Evolutionary conservation across 2,888 invertebrate species (phyloP), one percentile per base, ranked within the genome.

Genomic region (Harpagoxenus sublaevis): DNA sequence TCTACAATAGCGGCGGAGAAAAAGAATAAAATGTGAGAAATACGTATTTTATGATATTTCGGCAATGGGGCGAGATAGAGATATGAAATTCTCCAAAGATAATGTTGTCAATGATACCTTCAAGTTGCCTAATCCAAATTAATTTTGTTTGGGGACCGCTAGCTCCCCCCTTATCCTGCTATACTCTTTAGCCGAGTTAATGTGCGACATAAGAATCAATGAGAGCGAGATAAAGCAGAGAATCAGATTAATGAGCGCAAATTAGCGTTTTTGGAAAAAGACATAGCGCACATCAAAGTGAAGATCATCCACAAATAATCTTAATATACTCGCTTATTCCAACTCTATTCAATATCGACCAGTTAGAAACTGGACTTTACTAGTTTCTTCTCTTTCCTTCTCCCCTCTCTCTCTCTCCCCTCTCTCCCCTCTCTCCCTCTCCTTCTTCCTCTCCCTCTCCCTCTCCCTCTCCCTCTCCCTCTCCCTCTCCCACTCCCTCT

Each of bases 311-410:
- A 51, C 55, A 63, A 83, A 78, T 82, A 74, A 65, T 70, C 83
- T 75, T 86, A 78, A 18, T 42, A 18, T 42, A 75, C 71, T 53
- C 73, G 79, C 45, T 85, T 84, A 74, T 78, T 86, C 42, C 82
- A 90, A 83, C 86, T 87, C 84, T 84, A 89, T 89, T 90, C 84
- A 86, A 86, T 86, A 84, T 84, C 88, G 85, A 89, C 68, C 88
- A 75, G 86, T 83, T 83, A 85, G 81, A 63, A 74, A 75, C 74
- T 83, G 81, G 79, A 82, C 35, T 42, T 53, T 77, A 86, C 84
- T 35, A 89, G 23, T 86, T 85, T 62, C 18, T 28, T 31, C 31
- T 60, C 28, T 23, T 3, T 31, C 28, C 28, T 15, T 2, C 4
- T 0, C 28, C 1, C 8, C 28, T n/a, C n/a, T 18, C 62, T 35